Evolutionary conservation across 2,113 vertebrate species (phyloP), one percentile per base, ranked within the genome.

Genomic region (Oxyura jamaicensis): DNA sequence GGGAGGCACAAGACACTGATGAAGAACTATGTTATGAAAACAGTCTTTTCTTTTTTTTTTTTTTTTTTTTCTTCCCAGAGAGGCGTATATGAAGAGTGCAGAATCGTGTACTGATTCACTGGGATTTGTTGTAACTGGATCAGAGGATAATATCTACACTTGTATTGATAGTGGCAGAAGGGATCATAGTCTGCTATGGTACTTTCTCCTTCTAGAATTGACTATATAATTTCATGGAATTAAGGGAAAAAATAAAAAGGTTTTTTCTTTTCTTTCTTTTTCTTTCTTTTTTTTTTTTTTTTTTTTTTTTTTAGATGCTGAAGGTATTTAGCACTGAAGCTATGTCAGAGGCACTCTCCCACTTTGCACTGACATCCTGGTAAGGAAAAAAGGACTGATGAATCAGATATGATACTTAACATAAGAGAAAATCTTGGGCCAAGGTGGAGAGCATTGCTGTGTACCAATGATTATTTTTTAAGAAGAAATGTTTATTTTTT

Each of bases 21-120:
- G 31, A 74, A 91, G 41, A 81, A n/a, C 6, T 1, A 1, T 58
- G 22, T n/a, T 62, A 20, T 77, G 41, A 62, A 92, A 88, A 86
- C 8, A 41, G 10, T 17, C 65, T 50, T 41, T 41, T 41, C 13
- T 41, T 41, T 13, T 41, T 41, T n/a, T 13, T 0, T 0, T 5
- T n/a, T 55, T 59, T 41, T 4, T 2, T 16, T 73, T 81, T 26
- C 17, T 58, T 84, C 25, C 22, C 22, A 3, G 16, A 48, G 6
- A 22, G 11, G 21, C 53, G 6, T 39, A 26, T 7, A 12, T 36
- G 35, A 83, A 78, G 28, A 50, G 42, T 68, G 21, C 19, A 58
- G 71, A 83, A 88, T 60, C 3, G 2, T 4, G 33, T 46, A 33
- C 62, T 42, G 58, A 18, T 59, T 77, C 46, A 33, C 29, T 86